Evolutionary conservation across 2,888 invertebrate species (phyloP), one percentile per base, ranked within the genome.

Genomic region (Scaptomyza caliginosa): DNA sequence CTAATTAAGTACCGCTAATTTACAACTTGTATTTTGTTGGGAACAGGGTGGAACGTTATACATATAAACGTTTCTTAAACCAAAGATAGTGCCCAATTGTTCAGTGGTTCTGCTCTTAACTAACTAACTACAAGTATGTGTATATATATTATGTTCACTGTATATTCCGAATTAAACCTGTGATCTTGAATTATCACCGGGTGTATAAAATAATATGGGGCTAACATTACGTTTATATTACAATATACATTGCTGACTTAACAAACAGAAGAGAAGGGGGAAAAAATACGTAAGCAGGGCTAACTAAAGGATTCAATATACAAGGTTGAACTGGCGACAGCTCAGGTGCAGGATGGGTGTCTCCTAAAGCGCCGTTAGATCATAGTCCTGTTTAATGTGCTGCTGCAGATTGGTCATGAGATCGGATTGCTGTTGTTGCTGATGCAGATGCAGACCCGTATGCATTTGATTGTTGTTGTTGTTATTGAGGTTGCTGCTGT

Each of bases 301-400:
- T 58, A 78, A 70, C 75, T 69, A 59, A 77, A 74, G 69, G 73
- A 71, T 65, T 71, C 58, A 65, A 65, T 76, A 39, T 66, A 76
- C 72, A 70, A 49, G 59, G 58, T 45, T 50, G 13, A 42, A 24
- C 11, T 28, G 28, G 21, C 23, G 19, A 11, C 21, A 34, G 40
- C 11, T n/a, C 2, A 8, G n/a, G 43, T 26, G 21, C 13, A 23
- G 16, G 40, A 13, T n/a, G 36, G 7, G 4, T 4, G 32, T 11
- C 2, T 46, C 92, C 93, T 94, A 94, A 91, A 94, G 93, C 52
- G 96, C 94, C 90, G 96, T 97, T 88, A 97, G 94, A 91, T 96
- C 97, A 90, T 97, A 97, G 92, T 97, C 96, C 81, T 96, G 96
- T 92, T 96, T 96, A 88, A 96, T 96, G 88, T 94, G 91, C 69